Conservation (phyloP, 2,113 vertebrate species). For the Panthera leo region DNA sequence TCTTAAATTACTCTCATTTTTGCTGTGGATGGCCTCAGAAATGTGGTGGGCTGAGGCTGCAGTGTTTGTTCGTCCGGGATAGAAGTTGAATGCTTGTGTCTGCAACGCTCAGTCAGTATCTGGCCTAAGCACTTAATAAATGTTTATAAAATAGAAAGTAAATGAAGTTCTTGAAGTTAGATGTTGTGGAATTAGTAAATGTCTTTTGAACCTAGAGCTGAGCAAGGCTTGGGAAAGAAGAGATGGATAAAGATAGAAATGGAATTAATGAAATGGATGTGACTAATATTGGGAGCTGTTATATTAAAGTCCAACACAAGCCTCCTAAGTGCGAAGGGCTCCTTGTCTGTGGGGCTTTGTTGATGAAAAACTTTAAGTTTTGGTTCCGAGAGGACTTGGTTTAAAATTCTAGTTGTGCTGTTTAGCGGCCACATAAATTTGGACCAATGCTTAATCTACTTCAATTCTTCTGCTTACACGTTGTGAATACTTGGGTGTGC, state of each 20-base stretch:
- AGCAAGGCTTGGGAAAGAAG: not conserved
- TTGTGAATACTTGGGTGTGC: not conserved
- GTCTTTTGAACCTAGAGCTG: not conserved
- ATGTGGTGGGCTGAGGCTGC: not conserved
- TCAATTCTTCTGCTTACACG: not conserved
- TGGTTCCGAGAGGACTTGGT: not conserved
- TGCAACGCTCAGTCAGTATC: not conserved
- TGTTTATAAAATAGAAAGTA: not conserved
- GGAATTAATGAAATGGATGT: not conserved
- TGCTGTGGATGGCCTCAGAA: not conserved
- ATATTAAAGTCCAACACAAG: not conserved
- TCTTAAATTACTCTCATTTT: not conserved
- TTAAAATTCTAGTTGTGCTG: not conserved
- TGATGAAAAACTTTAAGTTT: not conserved
- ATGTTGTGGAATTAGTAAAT: not conserved
- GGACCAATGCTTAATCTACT: not conserved
- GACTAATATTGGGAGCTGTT: not conserved
- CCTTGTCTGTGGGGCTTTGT: not conserved
- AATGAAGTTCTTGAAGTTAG: not conserved
- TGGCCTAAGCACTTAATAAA: not conserved
- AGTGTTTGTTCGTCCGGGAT: not conserved
- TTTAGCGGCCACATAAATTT: not conserved
- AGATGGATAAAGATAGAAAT: not conserved
- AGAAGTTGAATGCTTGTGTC: not conserved
- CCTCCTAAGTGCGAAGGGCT: not conserved